Evolutionary conservation across 64 coral and sea anemone species (phyloP).

Genomic region (Cladopsammia gracilis): DNA sequence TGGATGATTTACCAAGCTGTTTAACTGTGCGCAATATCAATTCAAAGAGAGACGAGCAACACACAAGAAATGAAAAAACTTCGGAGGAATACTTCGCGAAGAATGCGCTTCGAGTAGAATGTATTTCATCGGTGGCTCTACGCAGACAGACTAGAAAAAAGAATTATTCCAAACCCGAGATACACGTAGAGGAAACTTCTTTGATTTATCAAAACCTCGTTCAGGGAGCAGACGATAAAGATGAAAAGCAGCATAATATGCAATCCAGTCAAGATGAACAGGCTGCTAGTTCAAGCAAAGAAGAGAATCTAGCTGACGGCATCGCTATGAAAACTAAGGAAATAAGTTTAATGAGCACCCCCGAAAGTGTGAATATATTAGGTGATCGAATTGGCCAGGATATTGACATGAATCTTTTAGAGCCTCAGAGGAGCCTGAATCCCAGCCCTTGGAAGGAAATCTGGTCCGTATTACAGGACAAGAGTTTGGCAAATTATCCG

Average conservation of each 20-base stretch:
- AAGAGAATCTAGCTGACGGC: background rate
- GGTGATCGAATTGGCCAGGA: background rate
- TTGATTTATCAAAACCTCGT: background rate
- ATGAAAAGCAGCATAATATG: background rate
- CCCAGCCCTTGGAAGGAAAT: slow-evolving; percentile 29
- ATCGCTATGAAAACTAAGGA: background rate
- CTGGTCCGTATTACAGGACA: slow-evolving; percentile 5
- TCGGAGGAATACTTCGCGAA: background rate
- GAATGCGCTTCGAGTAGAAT: background rate
- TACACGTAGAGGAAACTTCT: slow-evolving; percentile 11
- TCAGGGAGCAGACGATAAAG: background rate
- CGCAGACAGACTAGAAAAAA: background rate
- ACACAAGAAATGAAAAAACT: background rate
- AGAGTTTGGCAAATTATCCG: background rate
- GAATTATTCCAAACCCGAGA: background rate
- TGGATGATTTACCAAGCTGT: slow-evolving; percentile 12
- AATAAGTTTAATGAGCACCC: background rate
- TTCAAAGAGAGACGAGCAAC: background rate
- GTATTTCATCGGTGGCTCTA: background rate
- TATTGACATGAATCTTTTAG: background rate
- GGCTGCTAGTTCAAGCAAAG: background rate
- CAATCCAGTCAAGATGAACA: background rate
- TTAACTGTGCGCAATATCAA: slow-evolving; percentile 17
- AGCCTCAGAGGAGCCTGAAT: slow-evolving; percentile 4
- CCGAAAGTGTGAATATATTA: background rate